Conservation (phyloP, 2,797 vertebrate genomes). For the Rhinogobio ventralis region DNA sequence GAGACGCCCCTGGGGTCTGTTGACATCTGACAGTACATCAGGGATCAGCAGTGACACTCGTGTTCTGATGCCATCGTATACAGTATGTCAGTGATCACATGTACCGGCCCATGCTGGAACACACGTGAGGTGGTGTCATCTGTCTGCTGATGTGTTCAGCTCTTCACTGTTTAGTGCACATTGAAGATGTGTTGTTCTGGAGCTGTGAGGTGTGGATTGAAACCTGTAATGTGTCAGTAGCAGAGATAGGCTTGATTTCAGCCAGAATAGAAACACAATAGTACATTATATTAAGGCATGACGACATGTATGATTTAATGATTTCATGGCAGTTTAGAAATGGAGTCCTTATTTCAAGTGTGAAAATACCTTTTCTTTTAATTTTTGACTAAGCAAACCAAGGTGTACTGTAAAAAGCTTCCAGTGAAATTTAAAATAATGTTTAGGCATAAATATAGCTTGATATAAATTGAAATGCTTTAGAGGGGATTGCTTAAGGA, state of each 20-base stretch:
- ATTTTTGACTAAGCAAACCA: not conserved
- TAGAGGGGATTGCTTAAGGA: slow-evolving; percentile 39
- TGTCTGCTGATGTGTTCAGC: slow-evolving; percentile 58
- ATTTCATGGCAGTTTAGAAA: not conserved
- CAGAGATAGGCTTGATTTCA: slow-evolving; percentile 1
- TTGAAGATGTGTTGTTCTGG: slow-evolving; percentile 42
- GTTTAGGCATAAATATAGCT: not conserved
- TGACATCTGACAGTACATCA: slow-evolving; percentile 77
- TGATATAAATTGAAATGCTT: not conserved
- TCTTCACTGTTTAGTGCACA: slow-evolving; percentile 58
- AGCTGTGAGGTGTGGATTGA: slow-evolving; percentile 34
- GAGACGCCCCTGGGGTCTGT: slow-evolving; percentile 73
- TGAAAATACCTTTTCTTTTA: not conserved
- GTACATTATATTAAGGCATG: not conserved
- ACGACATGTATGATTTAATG: not conserved
- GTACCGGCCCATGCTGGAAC: slow-evolving; percentile 49
- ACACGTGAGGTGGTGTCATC: slow-evolving; percentile 55
- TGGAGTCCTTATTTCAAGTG: not conserved
- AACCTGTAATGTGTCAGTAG: not conserved
- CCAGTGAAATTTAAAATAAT: not conserved
- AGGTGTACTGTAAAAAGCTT: not conserved
- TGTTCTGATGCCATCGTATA: slow-evolving; percentile 67
- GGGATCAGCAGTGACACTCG: slow-evolving; percentile 78
- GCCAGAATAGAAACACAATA: not conserved
- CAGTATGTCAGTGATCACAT: slow-evolving; percentile 53